Evolutionary conservation across 2,113 vertebrate genomes (phyloP).

Genomic region (Carlito syrichta): DNA sequence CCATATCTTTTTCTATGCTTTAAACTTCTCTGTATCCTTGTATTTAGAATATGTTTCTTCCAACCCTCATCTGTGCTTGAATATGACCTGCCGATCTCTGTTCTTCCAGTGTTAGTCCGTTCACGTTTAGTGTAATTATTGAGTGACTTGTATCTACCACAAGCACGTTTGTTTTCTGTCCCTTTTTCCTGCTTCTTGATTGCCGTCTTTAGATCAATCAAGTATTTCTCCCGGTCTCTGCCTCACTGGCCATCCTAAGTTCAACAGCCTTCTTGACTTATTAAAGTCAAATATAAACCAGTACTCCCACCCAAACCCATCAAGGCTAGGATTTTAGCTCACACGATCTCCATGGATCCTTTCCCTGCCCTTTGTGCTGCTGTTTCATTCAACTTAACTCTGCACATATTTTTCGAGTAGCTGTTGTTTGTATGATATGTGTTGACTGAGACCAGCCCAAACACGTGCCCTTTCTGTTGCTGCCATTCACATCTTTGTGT

Average conservation of each 20-base stretch:
- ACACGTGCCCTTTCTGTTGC: neutral
- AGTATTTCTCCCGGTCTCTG: neutral
- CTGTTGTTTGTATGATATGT: no score
- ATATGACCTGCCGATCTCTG: neutral
- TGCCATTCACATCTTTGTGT: neutral
- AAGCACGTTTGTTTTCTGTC: neutral
- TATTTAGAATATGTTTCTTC: no score
- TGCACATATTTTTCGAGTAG: neutral
- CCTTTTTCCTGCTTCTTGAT: neutral
- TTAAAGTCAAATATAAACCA: neutral
- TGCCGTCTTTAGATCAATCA: neutral
- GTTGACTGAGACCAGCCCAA: no score
- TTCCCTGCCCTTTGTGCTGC: neutral
- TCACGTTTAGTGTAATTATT: neutral
- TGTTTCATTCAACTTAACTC: neutral
- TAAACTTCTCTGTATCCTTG: neutral
- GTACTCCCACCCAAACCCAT: neutral
- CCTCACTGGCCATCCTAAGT: neutral
- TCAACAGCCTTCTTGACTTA: neutral
- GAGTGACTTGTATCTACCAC: no score
- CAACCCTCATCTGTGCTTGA: accelerated
- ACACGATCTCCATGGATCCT: neutral
- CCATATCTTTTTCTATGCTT: neutral
- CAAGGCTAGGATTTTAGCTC: neutral
- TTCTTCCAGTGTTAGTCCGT: no score